Base-by-base conservation (phyloP, 2,113 vertebrate species). In the Siphamia tubifer region DNA sequence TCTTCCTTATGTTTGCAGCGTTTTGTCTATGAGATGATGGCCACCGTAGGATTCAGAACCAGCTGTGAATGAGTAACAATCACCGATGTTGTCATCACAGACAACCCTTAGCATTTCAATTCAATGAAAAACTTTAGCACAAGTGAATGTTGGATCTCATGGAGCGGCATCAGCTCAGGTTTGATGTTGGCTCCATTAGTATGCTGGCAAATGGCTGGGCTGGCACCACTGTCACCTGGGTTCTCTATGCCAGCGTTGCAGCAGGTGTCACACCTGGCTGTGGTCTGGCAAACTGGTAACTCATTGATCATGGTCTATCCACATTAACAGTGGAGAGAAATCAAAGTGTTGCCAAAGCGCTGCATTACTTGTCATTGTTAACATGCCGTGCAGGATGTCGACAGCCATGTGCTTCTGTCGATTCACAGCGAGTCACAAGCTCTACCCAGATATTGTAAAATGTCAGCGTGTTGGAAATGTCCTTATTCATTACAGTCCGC, bases 261-360 rank as follows among this genome's bases (percentile, higher is more conserved):
- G 79, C 78, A 82, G 84, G 76, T 84, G 80, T 71, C 68, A 35
- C 61, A 82, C 64, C 75, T 85, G 79, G 63, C 55, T 63, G 63
- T 54, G 38, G 62, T 16, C 52, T 65, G 68, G 36, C 9, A 2
- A 17, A 48, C 51, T 35, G 16, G 62, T 63, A 47, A 20, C n/a
- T 45, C 43, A 68, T 67, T 82, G 57, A 54, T 66, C 48, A 55
- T 1, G 1, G 13, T 31, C 44, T 79, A 35, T 64, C 20, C 28
- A 10, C 25, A 40, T 47, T 48, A 19, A 31, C 27, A 62, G 17
- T 49, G 12, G 43, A 53, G 31, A 40, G 45, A 35, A 66, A 36
- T 48, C 6, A 1, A 20, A 1, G 17, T 28, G 1, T 40, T 64
- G 57, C 53, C 34, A 28, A 62, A 58, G 47, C 15, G 38, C 21